Evolutionary conservation across 2,797 vertebrate species (phyloP).

Genomic region (Cryptoblepharus egeriae): DNA sequence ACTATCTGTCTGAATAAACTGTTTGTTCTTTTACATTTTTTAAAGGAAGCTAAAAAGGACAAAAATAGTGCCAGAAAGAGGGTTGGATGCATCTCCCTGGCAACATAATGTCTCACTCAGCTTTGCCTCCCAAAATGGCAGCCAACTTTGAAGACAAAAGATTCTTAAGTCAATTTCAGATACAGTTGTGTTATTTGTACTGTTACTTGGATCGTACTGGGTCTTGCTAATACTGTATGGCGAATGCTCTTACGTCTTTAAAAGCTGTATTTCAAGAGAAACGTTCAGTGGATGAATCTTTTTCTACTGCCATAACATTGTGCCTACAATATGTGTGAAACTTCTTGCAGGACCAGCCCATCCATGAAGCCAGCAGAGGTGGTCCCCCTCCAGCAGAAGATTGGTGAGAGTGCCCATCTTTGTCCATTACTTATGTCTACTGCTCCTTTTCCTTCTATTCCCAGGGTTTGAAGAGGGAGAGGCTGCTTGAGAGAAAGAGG

Average conservation of each 20-base stretch:
- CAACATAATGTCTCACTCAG: slow-evolving; percentile 3
- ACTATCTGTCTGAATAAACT: slow-evolving; percentile 23
- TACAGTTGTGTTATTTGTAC: neutral
- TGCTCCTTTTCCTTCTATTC: no score
- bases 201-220: neutral
- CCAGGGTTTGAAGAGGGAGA: no score
- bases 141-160: slow-evolving; percentile 6
- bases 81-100: neutral
- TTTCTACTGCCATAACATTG: neutral
- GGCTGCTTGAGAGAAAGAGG: no score
- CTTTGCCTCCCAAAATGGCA: slow-evolving; percentile 23
- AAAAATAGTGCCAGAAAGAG: slow-evolving; percentile 19
- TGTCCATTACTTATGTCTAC: no score
- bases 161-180: slow-evolving; percentile 1
- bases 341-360: no score
- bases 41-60: slow-evolving; percentile 20
- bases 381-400: no score
- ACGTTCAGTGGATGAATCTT: neutral
- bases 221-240: neutral
- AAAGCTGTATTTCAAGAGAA: neutral
- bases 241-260: neutral
- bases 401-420: no score
- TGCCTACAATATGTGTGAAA: neutral
- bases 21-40: slow-evolving; percentile 11
- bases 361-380: no score